Evolutionary conservation across 2,888 invertebrate genomes (phyloP).

Genomic region (Catocala sponsa): DNA sequence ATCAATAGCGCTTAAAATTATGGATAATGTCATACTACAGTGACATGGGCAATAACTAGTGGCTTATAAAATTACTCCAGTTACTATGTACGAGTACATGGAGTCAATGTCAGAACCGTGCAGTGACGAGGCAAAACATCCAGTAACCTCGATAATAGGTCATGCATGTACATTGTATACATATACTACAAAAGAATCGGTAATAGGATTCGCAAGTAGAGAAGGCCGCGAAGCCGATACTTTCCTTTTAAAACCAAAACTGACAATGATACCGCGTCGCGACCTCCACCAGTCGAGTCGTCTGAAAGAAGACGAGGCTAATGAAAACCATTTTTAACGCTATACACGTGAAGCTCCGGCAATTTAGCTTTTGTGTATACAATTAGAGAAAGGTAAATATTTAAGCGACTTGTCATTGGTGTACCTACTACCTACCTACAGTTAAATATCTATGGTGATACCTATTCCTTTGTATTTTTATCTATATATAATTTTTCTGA

Average conservation of each 20-base stretch:
- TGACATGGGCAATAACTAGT: too few species aligned
- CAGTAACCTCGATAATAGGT: conserved; percentile 26
- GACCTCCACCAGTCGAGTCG: conserved; percentile 48
- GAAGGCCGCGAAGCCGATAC: conserved; percentile 30
- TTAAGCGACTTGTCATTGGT: neutral
- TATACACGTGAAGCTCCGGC: conserved; percentile 45
- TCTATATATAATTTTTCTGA: too few species aligned
- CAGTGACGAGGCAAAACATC: conserved; percentile 6
- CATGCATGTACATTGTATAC: conserved; percentile 18
- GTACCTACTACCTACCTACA: too few species aligned
- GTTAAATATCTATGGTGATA: too few species aligned
- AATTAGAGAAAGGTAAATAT: conserved; percentile 22
- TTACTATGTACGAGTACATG: neutral
- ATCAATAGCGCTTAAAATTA: too few species aligned
- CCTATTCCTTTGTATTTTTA: too few species aligned
- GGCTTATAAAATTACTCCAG: too few species aligned
- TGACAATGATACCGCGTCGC: conserved; percentile 37
- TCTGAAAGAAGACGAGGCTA: conserved; percentile 46
- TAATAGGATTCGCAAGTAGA: conserved; percentile 35
- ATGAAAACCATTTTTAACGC: conserved; percentile 39
- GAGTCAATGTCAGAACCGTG: conserved; percentile 5
- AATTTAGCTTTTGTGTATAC: conserved; percentile 45
- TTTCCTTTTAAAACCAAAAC: conserved; percentile 41
- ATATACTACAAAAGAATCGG: conserved; percentile 33
- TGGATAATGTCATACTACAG: too few species aligned